Base-by-base conservation (phyloP, 2,888 invertebrate genomes). In the Philonicus albiceps region DNA sequence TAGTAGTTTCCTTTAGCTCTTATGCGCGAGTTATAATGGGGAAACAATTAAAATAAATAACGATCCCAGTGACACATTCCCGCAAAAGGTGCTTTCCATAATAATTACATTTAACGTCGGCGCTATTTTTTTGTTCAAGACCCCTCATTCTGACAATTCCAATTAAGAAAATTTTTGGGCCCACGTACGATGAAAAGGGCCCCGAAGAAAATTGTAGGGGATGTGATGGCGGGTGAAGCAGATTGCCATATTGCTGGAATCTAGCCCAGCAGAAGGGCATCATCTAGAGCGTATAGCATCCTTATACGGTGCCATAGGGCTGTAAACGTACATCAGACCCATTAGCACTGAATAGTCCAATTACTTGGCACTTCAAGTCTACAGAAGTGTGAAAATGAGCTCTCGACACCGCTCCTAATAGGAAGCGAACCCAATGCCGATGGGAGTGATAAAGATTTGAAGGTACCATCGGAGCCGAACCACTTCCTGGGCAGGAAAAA, bases 321-420 rank as follows among this genome's bases (percentile, higher is more conserved):
- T 40, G 73, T 73, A 84, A 73, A 43, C 40, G 73, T 73, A 72
- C 73, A 73, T 73, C 84, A 84, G 43, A 72, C 40, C 73, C 84
- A 73, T 84, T 84, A 84, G 73, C 84, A 73, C 73, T 43, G 84
- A 84, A 84, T 84, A 73, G 84, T 84, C 84, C 84, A 84, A 84
- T 84, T 84, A 84, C 84, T 84, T 84, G 72, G 73, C 84, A 84
- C 84, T 84, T 84, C 73, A 73, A 73, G 43, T 84, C 73, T 73
- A 84, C 84, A 84, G 43, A 73, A 73, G 84, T 84, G 84, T 84
- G 84, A 84, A 73, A 84, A 84, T 73, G 84, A 84, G 73, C 40
- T 43, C 84, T 73, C 40, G 73, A 84, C 72, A 34, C 64, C 64
- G 73, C 34, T 84, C 40, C 84, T 55, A 83, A 34, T 31, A 73